Base-by-base conservation (phyloP, 92 coral and sea anemone genomes). In the Muricea muricata region DNA sequence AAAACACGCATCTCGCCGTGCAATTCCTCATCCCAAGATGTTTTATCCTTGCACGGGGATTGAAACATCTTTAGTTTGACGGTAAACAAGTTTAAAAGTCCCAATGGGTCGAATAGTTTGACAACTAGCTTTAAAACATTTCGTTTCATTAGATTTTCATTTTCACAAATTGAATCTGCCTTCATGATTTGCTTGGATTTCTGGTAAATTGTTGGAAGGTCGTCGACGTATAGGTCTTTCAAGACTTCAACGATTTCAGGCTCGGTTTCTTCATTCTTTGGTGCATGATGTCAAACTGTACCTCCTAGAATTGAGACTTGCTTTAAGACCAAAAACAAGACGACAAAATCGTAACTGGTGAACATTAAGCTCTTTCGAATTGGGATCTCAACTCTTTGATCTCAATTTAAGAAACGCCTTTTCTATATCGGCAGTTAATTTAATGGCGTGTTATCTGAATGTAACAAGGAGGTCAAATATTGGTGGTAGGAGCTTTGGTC, bases 121-220 rank as follows among this genome's bases (percentile, higher is more conserved):
- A 50, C 11, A 37, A 68, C 75, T 30, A 68, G 75, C 29, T 37
- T 68, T 33, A 68, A 41, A 34, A 68, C 75, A 68, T 20, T 68
- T 68, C 48, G 75, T 68, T 68, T 68, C 14, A 50, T 17, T 52
- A 7, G 60, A 52, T 52, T 82, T 82, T 80, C 81, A 57, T 29
- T 73, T 84, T 73, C 82, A 47, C 42, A 84, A 72, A 26, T 58
- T 75, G 65, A 82, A 82, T 23, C 87, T 80, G 6, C 85, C 86
- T 29, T 55, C 80, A 82, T 68, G 17, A 82, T 69, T 82, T 50
- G 28, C 48, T 82, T 82, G 4, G 80, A 69, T 52, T 70, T 68
- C 69, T 82, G 2, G 57, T 68, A 66, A 81, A 81, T 55, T 7
- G 87, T 82, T 7, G 65, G n/a, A 1, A 82, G 35, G 65, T 82